phyloP scores from a whole-genome alignment of 2,888 invertebrate species.

The Pristionchus exspectatus region DNA sequence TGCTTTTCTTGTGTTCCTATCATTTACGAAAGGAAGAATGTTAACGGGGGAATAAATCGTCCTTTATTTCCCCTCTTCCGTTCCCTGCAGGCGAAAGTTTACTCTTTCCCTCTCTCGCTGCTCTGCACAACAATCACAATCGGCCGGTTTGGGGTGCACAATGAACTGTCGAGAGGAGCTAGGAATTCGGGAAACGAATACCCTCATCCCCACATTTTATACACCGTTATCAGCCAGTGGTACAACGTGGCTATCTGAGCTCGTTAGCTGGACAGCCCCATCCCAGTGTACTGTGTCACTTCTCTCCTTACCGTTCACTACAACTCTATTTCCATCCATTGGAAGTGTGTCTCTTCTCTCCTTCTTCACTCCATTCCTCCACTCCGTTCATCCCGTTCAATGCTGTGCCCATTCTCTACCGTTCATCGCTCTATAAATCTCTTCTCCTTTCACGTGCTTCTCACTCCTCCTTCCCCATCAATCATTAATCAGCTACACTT shows the following conservation, averaged over 20 bases:
- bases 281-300: neutral
- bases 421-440: neutral
- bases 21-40: neutral
- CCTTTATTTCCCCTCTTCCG: neutral
- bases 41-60: neutral
- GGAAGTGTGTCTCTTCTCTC: neutral
- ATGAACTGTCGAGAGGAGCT: neutral
- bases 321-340: neutral
- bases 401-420: neutral
- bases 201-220: neutral
- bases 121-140: neutral
- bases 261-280: neutral
- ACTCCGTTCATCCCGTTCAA: neutral
- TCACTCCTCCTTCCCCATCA: neutral
- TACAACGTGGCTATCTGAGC: neutral
- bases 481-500: constrained; percentile 11
- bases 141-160: neutral
- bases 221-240: neutral
- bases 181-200: neutral
- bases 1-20: neutral
- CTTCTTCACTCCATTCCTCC: neutral
- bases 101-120: neutral
- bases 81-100: neutral
- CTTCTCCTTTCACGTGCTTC: neutral
- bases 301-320: neutral